A percentile compares a stretch with the other conserved stretches of the same genome.
Conservation (phyloP, 2,113 vertebrate species). For the Synchiropus splendidus region DNA sequence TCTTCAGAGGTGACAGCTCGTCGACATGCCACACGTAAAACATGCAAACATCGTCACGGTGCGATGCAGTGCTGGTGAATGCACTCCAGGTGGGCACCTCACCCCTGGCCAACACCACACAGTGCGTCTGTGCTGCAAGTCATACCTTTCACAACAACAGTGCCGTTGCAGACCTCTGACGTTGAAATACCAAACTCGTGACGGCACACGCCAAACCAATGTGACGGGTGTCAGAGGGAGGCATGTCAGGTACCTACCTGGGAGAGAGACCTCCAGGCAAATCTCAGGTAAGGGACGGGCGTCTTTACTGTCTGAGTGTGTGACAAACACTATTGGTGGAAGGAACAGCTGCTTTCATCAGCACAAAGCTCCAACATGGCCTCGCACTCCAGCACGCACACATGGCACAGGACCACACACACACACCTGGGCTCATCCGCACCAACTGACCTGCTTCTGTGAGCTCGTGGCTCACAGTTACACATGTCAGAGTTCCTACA, state of each 20-base stretch:
- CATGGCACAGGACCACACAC: conserved; percentile 5
- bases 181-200: conserved; percentile 24
- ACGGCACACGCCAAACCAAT: conserved; percentile 44
- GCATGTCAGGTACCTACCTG: conserved; percentile 60
- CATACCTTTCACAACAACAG: conserved; percentile 26
- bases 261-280: conserved; percentile 61
- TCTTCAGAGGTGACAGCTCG: too few relatives aligned
- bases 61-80: too few relatives aligned
- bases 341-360: conserved; percentile 54
- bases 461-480: conserved; percentile 4
- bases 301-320: conserved; percentile 63
- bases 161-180: conserved; percentile 35
- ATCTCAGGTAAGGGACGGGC: conserved; percentile 56
- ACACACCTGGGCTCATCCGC: conserved; percentile 1
- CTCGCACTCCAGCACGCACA: conserved; percentile 9
- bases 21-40: too few relatives aligned
- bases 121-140: conserved; percentile 5
- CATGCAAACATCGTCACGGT: too few relatives aligned
- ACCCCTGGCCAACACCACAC: too few relatives aligned
- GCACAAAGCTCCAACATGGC: conserved; percentile 53
- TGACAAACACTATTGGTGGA: conserved; percentile 66
- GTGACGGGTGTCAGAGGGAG: background rate
- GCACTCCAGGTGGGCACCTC: too few relatives aligned
- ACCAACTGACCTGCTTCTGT: conserved; percentile 18
- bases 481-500: too few relatives aligned